Base-by-base conservation (phyloP, 1,140 invertebrate genomes). In the Drosophila chauvacae region DNA sequence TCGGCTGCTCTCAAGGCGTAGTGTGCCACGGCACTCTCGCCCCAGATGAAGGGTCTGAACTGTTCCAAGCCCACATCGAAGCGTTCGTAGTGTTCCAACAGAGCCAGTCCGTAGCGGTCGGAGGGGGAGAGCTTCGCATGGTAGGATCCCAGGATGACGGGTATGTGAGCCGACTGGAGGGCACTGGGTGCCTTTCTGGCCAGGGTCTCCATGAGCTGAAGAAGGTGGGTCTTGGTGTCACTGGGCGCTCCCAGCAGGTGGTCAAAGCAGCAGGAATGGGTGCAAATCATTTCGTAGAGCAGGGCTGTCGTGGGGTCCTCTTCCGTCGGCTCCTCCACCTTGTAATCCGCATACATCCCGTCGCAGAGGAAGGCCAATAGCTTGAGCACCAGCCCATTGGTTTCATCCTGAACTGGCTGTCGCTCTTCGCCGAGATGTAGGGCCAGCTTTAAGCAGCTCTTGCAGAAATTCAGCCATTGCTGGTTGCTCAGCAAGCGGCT, bases 11-110 rank as follows among this genome's bases (percentile, higher is more conserved):
- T 94, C 1, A 97, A 93, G 14, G 95, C 95, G 79, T 97, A 97
- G 91, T 96, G 95, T 37, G 94, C 95, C 13, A 96, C 95, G 0
- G 96, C 97, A 16, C 95, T 94, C 84, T 95, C 94, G 7, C 97
- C 96, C 95, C 96, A 97, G 1, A 97, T 93, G 80, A 96, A 97
- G 14, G 97, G 97, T 71, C 95, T 95, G 80, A 95, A 97, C 92
- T 95, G 93, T 48, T 94, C 93, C 14, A 96, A 93, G 65, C 94
- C 94, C 41, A 95, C 92, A 16, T 94, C 93, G 55, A 94, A 93
- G 37, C 84, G 91, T 91, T 96, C 96, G 79, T 96, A 96, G 69
- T 94, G 93, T 30, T 94, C 93, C 37, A 96, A 84, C 75, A 96
- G 94, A 23, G 93, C 93, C 57, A 96, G 92, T 50, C 96, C 94